Evolutionary conservation across 2,888 invertebrate species (phyloP), one percentile per base, ranked within the genome.

Genomic region (Ypsolopha sequella): DNA sequence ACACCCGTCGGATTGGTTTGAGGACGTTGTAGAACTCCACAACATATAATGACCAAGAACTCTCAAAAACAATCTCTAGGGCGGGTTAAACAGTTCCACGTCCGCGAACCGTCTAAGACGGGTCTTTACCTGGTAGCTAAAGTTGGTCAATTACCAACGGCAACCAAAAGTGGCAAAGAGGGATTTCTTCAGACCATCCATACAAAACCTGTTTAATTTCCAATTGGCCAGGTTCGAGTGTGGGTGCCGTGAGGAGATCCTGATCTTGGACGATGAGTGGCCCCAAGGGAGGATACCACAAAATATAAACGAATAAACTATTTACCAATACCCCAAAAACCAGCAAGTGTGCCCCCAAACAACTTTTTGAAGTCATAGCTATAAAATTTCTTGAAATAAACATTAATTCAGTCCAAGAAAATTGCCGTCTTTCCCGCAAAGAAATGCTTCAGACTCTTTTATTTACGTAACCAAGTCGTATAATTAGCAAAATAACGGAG

Each of bases 11-110:
- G 48, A 51, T 13, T 38, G 35, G 48, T 53, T 33, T 48, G 48
- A 44, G 45, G 51, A 44, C n/a, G 51, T 48, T 38, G 51, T 51
- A 51, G 51, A 44, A 41, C 13, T 41, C n/a, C 51, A 9, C 11
- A 11, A 39, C 11, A 11, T 6, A 9, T 11, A 1, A 7, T 11
- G 11, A 10, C 11, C 38, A 10, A 38, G n/a, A 38, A 8, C 9
- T 10, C n/a, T 39, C 39, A 39, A 39, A 39, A 39, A 6, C 39
- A 39, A 11, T 11, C 6, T 39, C 39, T 11, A 10, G n/a, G 10
- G 11, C n/a, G 39, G 39, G 39, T 8, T 38, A 6, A 11, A 11
- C 9, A 39, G 10, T 39, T 11, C 39, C 39, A 9, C 39, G 39
- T 39, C 39, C 39, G 39, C 39, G 39, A 11, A 39, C 39, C 10